phyloP scores from a whole-genome alignment of 2,888 invertebrate genomes.

The Amphiduros pacificus region DNA sequence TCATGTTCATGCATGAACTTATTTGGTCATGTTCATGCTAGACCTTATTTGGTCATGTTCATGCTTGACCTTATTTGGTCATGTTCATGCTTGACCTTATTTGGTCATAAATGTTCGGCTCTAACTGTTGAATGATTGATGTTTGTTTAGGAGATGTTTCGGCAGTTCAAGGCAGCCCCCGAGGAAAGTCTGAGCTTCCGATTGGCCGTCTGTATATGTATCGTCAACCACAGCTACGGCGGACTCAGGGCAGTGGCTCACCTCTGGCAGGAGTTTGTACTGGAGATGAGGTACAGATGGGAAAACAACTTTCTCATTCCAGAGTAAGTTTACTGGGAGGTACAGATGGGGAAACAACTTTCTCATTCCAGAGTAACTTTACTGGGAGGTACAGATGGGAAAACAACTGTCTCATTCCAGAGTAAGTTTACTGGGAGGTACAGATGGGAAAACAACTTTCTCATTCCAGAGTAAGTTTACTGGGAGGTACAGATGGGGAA shows the following conservation, averaged over 20 bases:
- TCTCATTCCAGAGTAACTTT: too few species aligned
- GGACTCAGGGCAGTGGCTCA: constrained; percentile 75
- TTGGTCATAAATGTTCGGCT: too few species aligned
- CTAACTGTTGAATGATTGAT: too few species aligned
- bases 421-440: constrained; percentile 68
- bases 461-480: constrained; percentile 46
- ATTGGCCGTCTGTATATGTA: constrained; percentile 69
- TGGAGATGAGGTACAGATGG: constrained; percentile 88
- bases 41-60: too few species aligned
- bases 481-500: too few species aligned
- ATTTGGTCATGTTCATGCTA: too few species aligned
- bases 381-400: constrained; percentile 90
- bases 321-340: constrained; percentile 38
- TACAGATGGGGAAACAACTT: too few species aligned
- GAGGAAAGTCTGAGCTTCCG: constrained; percentile 80
- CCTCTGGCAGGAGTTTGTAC: constrained; percentile 90
- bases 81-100: too few species aligned
- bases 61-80: too few species aligned
- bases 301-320: constrained; percentile 64
- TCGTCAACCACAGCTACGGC: constrained; percentile 61
- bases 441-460: constrained; percentile 73
- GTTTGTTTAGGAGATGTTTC: constrained; percentile 42
- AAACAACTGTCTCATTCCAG: constrained; percentile 48
- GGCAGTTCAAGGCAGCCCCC: constrained; percentile 76
- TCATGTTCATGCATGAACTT: too few species aligned